Evolutionary conservation across 2,113 vertebrate species (phyloP).

Genomic region (Onychorhynchus coronatus): DNA sequence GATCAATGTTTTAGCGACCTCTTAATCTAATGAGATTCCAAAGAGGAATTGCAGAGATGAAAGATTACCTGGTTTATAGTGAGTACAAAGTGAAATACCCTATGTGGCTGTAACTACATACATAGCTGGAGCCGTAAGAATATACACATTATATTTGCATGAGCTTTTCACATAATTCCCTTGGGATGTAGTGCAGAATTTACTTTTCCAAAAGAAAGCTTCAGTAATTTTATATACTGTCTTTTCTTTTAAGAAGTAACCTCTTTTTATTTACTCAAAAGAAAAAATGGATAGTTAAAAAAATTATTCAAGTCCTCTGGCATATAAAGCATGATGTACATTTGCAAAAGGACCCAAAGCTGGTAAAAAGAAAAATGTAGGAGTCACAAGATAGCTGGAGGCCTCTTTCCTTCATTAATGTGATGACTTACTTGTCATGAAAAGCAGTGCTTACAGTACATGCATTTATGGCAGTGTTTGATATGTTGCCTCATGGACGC

Average conservation of each 20-base stretch:
- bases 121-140: slow-evolving; percentile 6
- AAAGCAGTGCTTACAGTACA: neutral
- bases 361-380: neutral
- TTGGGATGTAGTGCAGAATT: neutral
- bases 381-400: neutral
- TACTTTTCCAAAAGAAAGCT: neutral
- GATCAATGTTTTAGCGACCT: slow-evolving; percentile 50
- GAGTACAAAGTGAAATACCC: neutral
- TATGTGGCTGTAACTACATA: slow-evolving; percentile 6
- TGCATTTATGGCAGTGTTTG: neutral
- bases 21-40: slow-evolving; percentile 41
- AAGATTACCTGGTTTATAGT: slow-evolving; percentile 14
- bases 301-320: neutral
- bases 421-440: neutral
- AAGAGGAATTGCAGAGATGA: neutral
- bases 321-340: neutral
- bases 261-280: neutral
- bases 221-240: neutral
- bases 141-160: neutral
- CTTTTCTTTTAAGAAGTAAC: neutral
- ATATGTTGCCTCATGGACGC: neutral
- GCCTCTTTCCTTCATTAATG: neutral
- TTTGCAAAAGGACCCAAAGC: neutral
- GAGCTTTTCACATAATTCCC: neutral
- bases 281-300: neutral